Evolutionary conservation across 2,888 invertebrate species (phyloP), one percentile per base, ranked within the genome.

Genomic region (Priocnemis perturbator): DNA sequence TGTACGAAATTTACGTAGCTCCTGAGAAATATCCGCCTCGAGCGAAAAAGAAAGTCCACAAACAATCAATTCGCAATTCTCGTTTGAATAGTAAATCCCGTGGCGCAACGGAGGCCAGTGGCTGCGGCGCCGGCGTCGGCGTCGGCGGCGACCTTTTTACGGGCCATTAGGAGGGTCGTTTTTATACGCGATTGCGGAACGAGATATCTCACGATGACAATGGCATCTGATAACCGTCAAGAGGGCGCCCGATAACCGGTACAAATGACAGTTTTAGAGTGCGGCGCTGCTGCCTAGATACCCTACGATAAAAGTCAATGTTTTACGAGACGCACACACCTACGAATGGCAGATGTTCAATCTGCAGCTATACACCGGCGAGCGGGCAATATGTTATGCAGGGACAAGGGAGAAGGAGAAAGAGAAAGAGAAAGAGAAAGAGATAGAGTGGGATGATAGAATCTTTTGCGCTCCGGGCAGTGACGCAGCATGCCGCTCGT

Each of bases 381-480:
- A 48, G 60, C 56, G 26, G 56, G 65, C 70, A 37, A 69, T 66
- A 50, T 65, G 58, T 37, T 37, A 37, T 37, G 37, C 37, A 37
- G 37, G 37, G 37, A 11, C 7, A 1, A 37, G 37, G 11, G 37
- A 11, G 37, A 11, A 37, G 11, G 37, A 37, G 14, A 7, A 7
- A 7, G 26, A 7, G 26, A 7, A 7, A 7, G 26, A 26, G 26
- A 26, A n/a, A n/a, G n/a, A n/a, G n/a, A n/a, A n/a, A 37, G 37
- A 11, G 11, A 48, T 20, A 23, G 45, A 15, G 57, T 5, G 47
- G 45, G 52, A 64, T 63, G 79, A 79, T 75, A 77, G 69, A 73
- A 77, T 77, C 77, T 74, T 17, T 5, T 14, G 19, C 14, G 69
- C 73, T 55, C 20, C 37, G 30, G 64, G 76, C 70, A 48, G 67